Conservation (phyloP, 2,888 invertebrate species). For the Syrphus vitripennis region DNA sequence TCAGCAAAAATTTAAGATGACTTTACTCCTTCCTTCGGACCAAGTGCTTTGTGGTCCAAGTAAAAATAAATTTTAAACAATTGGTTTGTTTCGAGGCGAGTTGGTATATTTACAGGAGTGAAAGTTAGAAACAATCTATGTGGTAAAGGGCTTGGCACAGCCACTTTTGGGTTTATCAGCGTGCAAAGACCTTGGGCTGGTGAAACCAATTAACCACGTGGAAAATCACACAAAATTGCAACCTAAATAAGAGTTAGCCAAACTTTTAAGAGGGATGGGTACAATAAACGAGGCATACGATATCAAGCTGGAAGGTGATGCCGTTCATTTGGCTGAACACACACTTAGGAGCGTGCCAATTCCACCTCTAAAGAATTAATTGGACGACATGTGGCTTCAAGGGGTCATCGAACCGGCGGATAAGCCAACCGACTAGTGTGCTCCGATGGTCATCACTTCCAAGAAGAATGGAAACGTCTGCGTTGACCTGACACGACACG, state of each 20-base stretch:
- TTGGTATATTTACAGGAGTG: constrained; percentile 1
- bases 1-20: no score
- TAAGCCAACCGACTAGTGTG: no score
- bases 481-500: no score
- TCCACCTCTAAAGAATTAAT: no score
- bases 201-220: constrained; percentile 1
- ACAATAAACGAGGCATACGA: constrained; percentile 7
- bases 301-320: not conserved
- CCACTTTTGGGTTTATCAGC: no score
- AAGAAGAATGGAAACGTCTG: no score
- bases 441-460: no score
- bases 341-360: not conserved
- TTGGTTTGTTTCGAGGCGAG: constrained; percentile 22
- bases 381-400: no score
- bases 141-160: no score
- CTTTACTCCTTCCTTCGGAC: constrained; percentile 9
- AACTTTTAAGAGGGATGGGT: not conserved
- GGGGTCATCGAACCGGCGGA: no score
- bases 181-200: constrained; percentile 11
- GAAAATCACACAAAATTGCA: not conserved
- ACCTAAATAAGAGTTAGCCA: not conserved
- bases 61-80: not conserved
- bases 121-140: constrained; percentile 6
- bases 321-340: not conserved
- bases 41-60: constrained; percentile 3